Conservation (phyloP, 2,797 vertebrate genomes). For the Rhinichthys osculus region DNA sequence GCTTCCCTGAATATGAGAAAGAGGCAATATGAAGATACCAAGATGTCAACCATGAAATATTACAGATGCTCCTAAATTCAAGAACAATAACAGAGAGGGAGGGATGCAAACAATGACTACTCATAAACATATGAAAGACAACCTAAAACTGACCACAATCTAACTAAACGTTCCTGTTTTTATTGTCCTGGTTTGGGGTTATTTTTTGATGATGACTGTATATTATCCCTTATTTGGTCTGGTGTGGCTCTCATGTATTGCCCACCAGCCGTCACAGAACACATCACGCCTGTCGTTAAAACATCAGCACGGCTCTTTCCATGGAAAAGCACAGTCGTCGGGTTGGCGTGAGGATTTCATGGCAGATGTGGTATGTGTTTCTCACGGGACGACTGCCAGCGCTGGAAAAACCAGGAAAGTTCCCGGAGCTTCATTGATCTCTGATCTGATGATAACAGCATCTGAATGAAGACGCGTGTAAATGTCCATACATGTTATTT, state of each 20-base stretch:
- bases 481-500: background rate
- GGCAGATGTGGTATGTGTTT: background rate
- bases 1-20: constrained; percentile 71
- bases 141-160: background rate
- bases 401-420: constrained; percentile 19
- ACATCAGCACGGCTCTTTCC: background rate
- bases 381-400: constrained; percentile 11
- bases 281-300: background rate
- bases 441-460: constrained; percentile 27
- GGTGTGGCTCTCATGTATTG: background rate
- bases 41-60: background rate
- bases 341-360: constrained; percentile 1
- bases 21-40: background rate
- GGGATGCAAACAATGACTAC: background rate
- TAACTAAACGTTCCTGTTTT: background rate
- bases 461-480: background rate
- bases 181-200: background rate
- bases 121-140: background rate
- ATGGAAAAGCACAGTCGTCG: constrained; percentile 8
- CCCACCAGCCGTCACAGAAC: background rate
- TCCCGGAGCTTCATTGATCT: constrained; percentile 1
- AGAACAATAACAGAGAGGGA: background rate
- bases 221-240: background rate
- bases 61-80: background rate
- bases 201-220: background rate